A percentile compares a stretch with the other conserved stretches of the same genome.
phyloP scores from a whole-genome alignment of 2,797 vertebrate species.

The Myotis planiceps region DNA sequence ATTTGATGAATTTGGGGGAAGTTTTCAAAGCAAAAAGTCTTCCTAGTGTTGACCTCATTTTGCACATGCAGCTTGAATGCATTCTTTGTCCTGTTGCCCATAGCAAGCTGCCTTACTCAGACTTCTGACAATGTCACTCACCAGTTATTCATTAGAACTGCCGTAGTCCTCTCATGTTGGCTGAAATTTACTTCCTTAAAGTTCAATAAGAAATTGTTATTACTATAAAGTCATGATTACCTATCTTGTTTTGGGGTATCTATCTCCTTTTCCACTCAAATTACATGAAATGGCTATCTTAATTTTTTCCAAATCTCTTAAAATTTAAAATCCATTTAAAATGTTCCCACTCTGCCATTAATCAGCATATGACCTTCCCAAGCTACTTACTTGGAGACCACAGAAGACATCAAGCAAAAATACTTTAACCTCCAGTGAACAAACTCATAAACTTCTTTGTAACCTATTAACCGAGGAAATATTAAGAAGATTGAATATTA shows the following conservation, averaged over 20 bases:
- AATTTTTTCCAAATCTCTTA: neutral
- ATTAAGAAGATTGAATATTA: neutral
- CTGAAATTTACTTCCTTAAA: neutral
- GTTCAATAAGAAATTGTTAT: neutral
- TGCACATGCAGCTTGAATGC: neutral
- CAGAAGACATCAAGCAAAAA: neutral
- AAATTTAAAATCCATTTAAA: neutral
- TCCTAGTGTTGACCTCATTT: neutral
- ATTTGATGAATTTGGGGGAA: neutral
- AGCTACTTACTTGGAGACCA: neutral
- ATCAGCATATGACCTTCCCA: neutral
- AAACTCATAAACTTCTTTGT: neutral
- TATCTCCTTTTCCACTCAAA: neutral
- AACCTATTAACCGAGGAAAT: neutral
- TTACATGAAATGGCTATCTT: neutral
- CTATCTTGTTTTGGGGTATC: neutral
- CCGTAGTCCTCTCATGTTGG: neutral
- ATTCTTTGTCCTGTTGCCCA: neutral
- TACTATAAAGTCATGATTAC: neutral
- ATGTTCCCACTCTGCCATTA: neutral
- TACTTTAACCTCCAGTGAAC: neutral
- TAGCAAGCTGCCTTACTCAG: neutral
- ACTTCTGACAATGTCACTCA: constrained; percentile 41
- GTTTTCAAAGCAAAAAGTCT: neutral
- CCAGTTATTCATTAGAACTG: neutral